A percentile compares a stretch with the other conserved stretches of the same genome.
These are phyloP conservation scores for Pogonus chalceus DNA, from an alignment of 1,140 invertebrate genomes.

Conservation along the genomic window DNA sequence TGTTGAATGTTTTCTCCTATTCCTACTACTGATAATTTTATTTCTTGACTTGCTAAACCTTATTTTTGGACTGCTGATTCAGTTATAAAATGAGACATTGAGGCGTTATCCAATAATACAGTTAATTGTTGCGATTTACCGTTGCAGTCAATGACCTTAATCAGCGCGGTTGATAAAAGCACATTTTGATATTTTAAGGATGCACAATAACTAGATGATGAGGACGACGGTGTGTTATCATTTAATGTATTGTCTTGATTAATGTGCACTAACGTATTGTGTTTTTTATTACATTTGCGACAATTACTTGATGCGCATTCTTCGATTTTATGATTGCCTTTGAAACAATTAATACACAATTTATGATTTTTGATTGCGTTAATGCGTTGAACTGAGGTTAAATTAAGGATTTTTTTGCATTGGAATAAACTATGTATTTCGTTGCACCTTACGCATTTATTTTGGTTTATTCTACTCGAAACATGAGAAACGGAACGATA, in stretches of 20 bases:
- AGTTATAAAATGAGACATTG: too few species aligned
- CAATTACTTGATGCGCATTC: constrained; percentile 19
- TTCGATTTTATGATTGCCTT: constrained; percentile 14
- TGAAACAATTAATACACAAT: constrained; percentile 25
- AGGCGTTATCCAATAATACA: constrained; percentile 3
- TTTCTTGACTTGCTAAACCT: too few species aligned
- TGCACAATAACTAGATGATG: too few species aligned
- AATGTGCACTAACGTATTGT: constrained; percentile 21
- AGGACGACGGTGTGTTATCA: too few species aligned
- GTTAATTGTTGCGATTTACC: neutral
- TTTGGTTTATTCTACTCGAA: neutral
- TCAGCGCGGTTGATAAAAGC: constrained; percentile 10
- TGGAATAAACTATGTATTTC: constrained; percentile 16
- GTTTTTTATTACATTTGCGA: constrained; percentile 17
- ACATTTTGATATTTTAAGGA: constrained; percentile 5
- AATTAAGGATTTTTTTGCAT: constrained; percentile 22
- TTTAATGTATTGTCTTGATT: too few species aligned
- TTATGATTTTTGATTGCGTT: constrained; percentile 17
- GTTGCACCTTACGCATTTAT: constrained; percentile 16
- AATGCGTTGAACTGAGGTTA: constrained; percentile 11
- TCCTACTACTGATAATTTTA: too few species aligned
- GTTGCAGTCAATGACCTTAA: neutral
- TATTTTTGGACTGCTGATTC: too few species aligned
- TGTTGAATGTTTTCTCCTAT: neutral
- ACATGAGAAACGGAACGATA: constrained; percentile 11